Conservation (phyloP, 2,888 invertebrate genomes). For the Thymelicus sylvestris region DNA sequence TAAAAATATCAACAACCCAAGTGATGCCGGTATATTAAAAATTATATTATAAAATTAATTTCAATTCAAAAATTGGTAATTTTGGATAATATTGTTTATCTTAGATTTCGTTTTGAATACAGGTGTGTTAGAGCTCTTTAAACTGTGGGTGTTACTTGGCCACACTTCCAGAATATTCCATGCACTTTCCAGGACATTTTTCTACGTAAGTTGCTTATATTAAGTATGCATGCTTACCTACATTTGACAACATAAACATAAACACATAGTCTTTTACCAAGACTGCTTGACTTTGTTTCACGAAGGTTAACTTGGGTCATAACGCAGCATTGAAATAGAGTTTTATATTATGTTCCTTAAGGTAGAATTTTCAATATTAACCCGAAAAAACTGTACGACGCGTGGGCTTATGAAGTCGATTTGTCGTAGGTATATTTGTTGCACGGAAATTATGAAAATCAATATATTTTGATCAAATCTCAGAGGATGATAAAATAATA, state of each 20-base stretch:
- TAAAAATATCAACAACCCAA: constrained; percentile 10
- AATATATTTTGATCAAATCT: no score
- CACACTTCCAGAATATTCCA: constrained; percentile 54
- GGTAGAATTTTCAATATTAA: no score
- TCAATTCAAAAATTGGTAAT: background rate
- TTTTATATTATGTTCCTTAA: no score
- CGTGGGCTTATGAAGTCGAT: no score
- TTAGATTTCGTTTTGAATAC: constrained; percentile 71
- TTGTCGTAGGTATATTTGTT: no score
- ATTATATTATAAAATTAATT: background rate
- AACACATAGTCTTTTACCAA: background rate
- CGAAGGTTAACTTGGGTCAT: no score
- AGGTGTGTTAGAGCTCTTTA: constrained; percentile 63
- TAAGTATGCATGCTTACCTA: constrained; percentile 4
- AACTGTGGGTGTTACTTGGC: constrained; percentile 57
- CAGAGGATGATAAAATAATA: no score
- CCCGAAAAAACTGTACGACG: no score
- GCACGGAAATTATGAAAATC: no score
- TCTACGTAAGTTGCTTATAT: constrained; percentile 42
- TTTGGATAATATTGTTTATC: constrained; percentile 54
- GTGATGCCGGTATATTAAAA: background rate
- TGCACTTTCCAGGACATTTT: constrained; percentile 33
- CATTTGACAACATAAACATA: background rate
- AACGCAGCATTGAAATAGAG: no score
- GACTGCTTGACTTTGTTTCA: no score